Evolutionary conservation across 2,888 invertebrate genomes (phyloP), one percentile per base, ranked within the genome.

Genomic region (Cacoxenus indagator): DNA sequence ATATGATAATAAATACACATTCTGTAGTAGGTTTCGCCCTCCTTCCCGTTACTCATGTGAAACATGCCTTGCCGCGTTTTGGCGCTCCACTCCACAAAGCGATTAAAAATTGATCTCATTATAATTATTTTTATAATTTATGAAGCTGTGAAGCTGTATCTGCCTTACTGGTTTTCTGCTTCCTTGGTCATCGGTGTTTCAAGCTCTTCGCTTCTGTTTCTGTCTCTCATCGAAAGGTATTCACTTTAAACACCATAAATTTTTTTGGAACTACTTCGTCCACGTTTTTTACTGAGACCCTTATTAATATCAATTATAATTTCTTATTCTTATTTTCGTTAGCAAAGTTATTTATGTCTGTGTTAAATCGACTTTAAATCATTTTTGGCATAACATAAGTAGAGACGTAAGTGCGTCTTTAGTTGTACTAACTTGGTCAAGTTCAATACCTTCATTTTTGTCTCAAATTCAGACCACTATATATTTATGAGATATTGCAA

Each of bases 1-100:
- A 83, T 85, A 81, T 83, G 84, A 84, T 85, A 86, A 85, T 85
- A 85, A 85, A 83, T 83, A 83, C 84, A 84, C 78, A 84, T 83
- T 84, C 82, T 37, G 57, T 26, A n/a, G 14, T 9, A 22, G n/a
- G 24, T n/a, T 55, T 8, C 55, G 19, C 14, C 62, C 45, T 27
- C 57, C n/a, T n/a, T n/a, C n/a, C n/a, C n/a, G n/a, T n/a, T n/a
- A n/a, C n/a, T 72, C 78, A 82, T 70, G 75, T 79, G 78, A 78
- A 82, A 77, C 9, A 19, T n/a, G 55, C 43, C 81, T 67, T 29
- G 61, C 64, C 66, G 46, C 26, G 59, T 43, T 24, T 37, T 43
- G 55, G 24, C 29, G 27, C 48, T 54, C 48, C 65, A 64, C 27
- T 61, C 48, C 24, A 11, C 45, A 51, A 31, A 77, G 78, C 82